A percentile compares a stretch with the other conserved stretches of the same genome.
Conservation (phyloP, 2,113 vertebrate species). For the Lasiurus cinereus region DNA sequence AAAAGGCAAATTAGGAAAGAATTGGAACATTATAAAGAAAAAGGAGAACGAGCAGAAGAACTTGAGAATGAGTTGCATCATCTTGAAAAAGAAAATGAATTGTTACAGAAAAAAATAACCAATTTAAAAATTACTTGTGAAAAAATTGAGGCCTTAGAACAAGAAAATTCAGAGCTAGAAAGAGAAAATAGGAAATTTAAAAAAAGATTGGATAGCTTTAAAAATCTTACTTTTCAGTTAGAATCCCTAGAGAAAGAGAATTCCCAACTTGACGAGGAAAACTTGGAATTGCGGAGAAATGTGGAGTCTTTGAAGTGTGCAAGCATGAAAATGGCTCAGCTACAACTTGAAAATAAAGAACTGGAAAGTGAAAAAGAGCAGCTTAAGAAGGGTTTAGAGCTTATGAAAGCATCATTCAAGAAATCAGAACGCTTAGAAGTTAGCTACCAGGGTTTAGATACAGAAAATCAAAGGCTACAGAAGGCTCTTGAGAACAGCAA, state of each 20-base stretch:
- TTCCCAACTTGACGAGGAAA: constrained; percentile 96
- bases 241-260: constrained; percentile 97
- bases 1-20: constrained; percentile 96
- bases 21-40: constrained; percentile 95
- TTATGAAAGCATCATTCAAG: constrained; percentile 96
- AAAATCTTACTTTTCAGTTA: constrained; percentile 93
- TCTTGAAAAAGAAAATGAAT: constrained; percentile 95
- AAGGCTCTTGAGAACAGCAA: constrained; percentile 97
- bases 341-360: constrained; percentile 96
- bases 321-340: constrained; percentile 93
- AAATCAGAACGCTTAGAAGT: constrained; percentile 97
- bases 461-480: constrained; percentile 98
- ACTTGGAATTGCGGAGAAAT: constrained; percentile 93
- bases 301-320: constrained; percentile 93
- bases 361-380: constrained; percentile 96
- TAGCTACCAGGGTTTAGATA: constrained; percentile 97
- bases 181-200: constrained; percentile 94
- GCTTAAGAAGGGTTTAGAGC: constrained; percentile 94
- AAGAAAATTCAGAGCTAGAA: constrained; percentile 95
- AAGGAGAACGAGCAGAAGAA: constrained; percentile 95
- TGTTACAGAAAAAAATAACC: constrained; percentile 95
- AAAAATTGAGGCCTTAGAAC: constrained; percentile 95
- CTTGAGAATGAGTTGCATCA: constrained; percentile 93
- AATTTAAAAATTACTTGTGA: constrained; percentile 96
- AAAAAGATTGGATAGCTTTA: constrained; percentile 94